Evolutionary conservation across 2,797 vertebrate genomes (phyloP), one percentile per base, ranked within the genome.

Genomic region (Betta splendens): DNA sequence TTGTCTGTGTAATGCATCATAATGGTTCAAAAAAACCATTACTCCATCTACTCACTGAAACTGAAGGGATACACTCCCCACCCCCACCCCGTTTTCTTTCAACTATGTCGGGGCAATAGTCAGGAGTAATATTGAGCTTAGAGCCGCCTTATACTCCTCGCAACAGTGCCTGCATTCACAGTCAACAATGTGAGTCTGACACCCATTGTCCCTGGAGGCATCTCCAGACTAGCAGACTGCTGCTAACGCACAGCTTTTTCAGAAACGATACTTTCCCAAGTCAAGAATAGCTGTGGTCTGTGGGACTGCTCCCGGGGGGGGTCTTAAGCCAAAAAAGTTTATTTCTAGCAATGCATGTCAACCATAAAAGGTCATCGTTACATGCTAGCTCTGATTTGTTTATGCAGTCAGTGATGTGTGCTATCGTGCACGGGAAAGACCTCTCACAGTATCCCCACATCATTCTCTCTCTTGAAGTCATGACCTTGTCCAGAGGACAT

Each of bases 251-350:
- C 75, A 42, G 72, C 66, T 81, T 84, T 76, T 71, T 73, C 82
- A 77, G 66, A 83, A 81, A 76, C 57, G 61, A 62, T 78, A 59
- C 67, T 89, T 93, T 93, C 91, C 91, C 91, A 93, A 88, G 85
- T 90, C 74, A 81, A 83, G 81, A 92, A 92, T 92, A 92, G 85
- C 87, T 62, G 53, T 9, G 31, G 79, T 55, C 64, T 72, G 63
- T 65, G 75, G 71, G 80, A 87, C 64, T 48, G 37, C 37, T 86
- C 89, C 80, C 76, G 11, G 13, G 36, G 71, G 85, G 77, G 39
- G 33, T 49, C 40, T 48, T 53, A 29, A 42, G 71, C 66, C 75
- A 55, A 51, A 15, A 1, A 2, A 36, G 59, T 65, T 73, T 57
- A 80, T 86, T 79, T 55, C 60, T 50, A 42, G 45, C 49, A 17